Evolutionary conservation across 1,140 invertebrate species (phyloP), one percentile per base, ranked within the genome.

Genomic region (Ceratosolen solmsi): DNA sequence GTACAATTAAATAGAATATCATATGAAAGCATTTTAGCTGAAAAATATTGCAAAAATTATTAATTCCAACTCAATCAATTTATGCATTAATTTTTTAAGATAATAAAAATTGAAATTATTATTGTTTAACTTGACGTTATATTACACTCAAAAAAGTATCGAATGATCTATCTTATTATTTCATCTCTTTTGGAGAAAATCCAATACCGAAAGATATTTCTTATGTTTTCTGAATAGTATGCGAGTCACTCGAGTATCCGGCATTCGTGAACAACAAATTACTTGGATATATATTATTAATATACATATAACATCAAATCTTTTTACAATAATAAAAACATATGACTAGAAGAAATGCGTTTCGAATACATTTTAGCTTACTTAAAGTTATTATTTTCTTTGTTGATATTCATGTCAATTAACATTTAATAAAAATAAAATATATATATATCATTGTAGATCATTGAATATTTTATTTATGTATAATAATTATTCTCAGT

Each of bases 111-210:
- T n/a, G n/a, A n/a, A n/a, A n/a, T n/a, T n/a, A n/a, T n/a, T n/a
- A n/a, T n/a, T n/a, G n/a, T n/a, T n/a, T n/a, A n/a, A n/a, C n/a
- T n/a, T n/a, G n/a, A n/a, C n/a, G n/a, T n/a, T n/a, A n/a, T n/a
- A n/a, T n/a, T n/a, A n/a, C n/a, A n/a, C n/a, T n/a, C n/a, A n/a
- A n/a, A n/a, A n/a, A n/a, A n/a, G n/a, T n/a, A n/a, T n/a, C n/a
- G n/a, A n/a, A n/a, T n/a, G n/a, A n/a, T n/a, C n/a, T n/a, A n/a
- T n/a, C n/a, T n/a, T n/a, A n/a, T n/a, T n/a, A 79, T 36, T 79
- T 70, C 60, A 54, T 20, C 7, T 70, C 2, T 54, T 11, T 70
- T 33, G n/a, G 65, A 54, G 49, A 56, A 70, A 70, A 70, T 77
- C 20, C 75, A 51, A 77, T 54, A 70, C 15, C 49, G 8, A 20